Base-by-base conservation (phyloP, 2,113 vertebrate species). In the Datnioides undecimradiatus region DNA sequence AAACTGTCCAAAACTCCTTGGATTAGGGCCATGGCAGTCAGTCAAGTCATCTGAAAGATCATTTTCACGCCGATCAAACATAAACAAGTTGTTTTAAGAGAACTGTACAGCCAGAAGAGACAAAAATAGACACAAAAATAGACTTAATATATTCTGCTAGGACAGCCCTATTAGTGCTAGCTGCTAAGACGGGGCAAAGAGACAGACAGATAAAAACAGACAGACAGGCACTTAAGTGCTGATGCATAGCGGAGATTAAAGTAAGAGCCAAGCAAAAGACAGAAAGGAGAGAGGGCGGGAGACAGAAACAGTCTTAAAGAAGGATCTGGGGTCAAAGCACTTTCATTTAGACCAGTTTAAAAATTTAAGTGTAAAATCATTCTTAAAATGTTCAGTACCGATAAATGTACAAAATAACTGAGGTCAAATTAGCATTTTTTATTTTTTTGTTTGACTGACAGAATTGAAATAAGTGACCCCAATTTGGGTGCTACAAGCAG, bases 221-320 rank as follows among this genome's bases (percentile, higher is more conserved):
- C 84, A 85, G 66, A 88, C 92, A 94, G 92, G 93, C 91, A 93
- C 93, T 94, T 91, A 65, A 90, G 90, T 91, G 87, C 92, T 90
- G 77, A 92, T 92, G 92, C 91, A 91, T 89, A 91, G 93, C 73
- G 36, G 73, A 86, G 83, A 79, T 84, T 86, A 79, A 89, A 79
- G 71, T 58, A 66, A 84, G 77, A 91, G 70, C 67, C 33, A 63
- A 78, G 68, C 36, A 13, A 78, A 68, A 46, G 34, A 65, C 23
- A 55, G 54, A 79, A 41, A 63, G 40, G 38, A 46, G 38, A 31
- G 34, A 58, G 25, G 31, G 27, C n/a, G 48, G 34, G n/a, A 54
- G 36, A 74, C 4, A 51, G 43, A 75, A 81, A 72, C 14, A 13
- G 57, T 66, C 14, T 36, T 71, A 57, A 58, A 78, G 70, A 21